These are phyloP conservation scores for Agraylea sexmaculata DNA, from an alignment of 1,140 invertebrate species.

Conservation along the genomic window DNA sequence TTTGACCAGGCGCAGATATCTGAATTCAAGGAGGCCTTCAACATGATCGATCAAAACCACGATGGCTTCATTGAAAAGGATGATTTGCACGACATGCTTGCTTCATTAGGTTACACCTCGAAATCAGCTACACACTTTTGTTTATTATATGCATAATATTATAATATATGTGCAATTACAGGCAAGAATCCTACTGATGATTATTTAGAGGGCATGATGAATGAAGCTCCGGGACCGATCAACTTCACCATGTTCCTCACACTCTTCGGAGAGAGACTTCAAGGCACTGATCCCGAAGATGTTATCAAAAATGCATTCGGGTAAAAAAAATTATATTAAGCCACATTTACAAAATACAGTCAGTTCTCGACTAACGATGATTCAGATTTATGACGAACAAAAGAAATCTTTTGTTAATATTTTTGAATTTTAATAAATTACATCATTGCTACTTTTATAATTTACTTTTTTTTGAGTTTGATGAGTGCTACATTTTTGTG, in stretches of 20 bases:
- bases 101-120: constrained; percentile 85
- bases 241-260: constrained; percentile 99
- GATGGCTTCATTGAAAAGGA: constrained; percentile 99
- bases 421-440: no score
- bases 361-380: no score
- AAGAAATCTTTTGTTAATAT: no score
- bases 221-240: constrained; percentile 92
- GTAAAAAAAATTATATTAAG: no score
- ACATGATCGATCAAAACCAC: constrained; percentile 99
- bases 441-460: no score
- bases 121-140: no score
- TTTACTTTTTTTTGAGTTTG: no score
- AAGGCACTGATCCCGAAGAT: constrained; percentile 93
- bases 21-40: constrained; percentile 99
- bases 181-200: constrained; percentile 90
- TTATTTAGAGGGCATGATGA: constrained; percentile 95
- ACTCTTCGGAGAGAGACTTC: constrained; percentile 88
- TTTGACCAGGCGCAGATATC: constrained; percentile 98
- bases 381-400: no score
- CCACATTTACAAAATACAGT: no score
- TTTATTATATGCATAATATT: constrained; percentile 6
- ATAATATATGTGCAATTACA: constrained; percentile 28
- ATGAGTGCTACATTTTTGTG: no score
- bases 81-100: constrained; percentile 97
- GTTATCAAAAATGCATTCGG: constrained; percentile 95